Percentiles rank a stretch among this genome's conserved stretches.
phyloP scores from a whole-genome alignment of 2,797 vertebrate genomes.

The Limosa lapponica region DNA sequence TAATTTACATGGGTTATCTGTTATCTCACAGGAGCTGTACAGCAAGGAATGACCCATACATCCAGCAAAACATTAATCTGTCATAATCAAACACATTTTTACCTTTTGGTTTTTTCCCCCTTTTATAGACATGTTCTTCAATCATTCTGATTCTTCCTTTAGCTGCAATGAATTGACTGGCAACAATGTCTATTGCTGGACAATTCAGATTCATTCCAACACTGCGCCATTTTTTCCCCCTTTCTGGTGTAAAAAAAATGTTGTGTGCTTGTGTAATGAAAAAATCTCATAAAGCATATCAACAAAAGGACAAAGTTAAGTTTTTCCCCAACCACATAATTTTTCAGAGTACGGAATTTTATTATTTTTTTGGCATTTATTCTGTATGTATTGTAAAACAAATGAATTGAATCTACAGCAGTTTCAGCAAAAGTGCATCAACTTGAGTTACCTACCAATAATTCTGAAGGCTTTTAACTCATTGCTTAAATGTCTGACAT shows the following conservation, averaged over 20 bases:
- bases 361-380: background rate
- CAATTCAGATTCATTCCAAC: background rate
- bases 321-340: background rate
- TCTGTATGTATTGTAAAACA: background rate
- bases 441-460: background rate
- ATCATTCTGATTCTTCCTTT: background rate
- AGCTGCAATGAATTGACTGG: background rate
- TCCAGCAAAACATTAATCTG: background rate
- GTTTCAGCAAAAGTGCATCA: background rate
- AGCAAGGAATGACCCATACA: background rate
- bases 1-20: background rate
- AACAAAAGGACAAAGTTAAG: background rate
- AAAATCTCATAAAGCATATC: background rate
- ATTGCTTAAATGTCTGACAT: background rate
- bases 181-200: background rate
- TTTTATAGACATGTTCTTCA: background rate
- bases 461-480: background rate
- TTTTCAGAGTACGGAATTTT: background rate
- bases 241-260: fast-evolving
- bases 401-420: background rate
- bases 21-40: background rate
- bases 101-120: background rate
- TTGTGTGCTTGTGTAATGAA: background rate
- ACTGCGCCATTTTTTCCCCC: background rate
- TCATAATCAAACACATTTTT: background rate